phyloP scores from a whole-genome alignment of 2,888 invertebrate species.

The Atherix ibis region DNA sequence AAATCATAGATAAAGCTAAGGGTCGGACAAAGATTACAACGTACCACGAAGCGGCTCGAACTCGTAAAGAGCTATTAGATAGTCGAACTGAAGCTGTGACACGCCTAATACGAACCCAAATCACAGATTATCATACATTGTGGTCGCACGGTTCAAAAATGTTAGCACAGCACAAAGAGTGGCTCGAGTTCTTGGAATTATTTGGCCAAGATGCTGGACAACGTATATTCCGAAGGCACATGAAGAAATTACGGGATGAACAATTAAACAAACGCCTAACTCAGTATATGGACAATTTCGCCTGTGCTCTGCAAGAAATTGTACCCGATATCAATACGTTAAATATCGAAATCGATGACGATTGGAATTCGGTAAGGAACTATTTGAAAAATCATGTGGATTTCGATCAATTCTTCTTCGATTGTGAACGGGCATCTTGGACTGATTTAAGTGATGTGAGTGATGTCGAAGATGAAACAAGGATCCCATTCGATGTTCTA shows the following conservation, averaged over 20 bases:
- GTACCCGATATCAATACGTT: conserved; percentile 59
- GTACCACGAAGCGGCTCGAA: conserved; percentile 69
- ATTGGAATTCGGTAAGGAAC: conserved; percentile 77
- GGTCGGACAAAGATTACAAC: conserved; percentile 46
- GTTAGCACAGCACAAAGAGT: conserved; percentile 74
- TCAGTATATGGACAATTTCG: conserved; percentile 60
- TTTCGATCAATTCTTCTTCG: conserved; percentile 84
- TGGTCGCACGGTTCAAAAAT: conserved; percentile 81
- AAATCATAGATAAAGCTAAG: conserved; percentile 83
- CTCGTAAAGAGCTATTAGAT: conserved; percentile 75
- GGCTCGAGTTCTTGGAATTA: conserved; percentile 73
- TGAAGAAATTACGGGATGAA: conserved; percentile 67
- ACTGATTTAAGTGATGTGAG: conserved; percentile 51
- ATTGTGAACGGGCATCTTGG: conserved; percentile 64
- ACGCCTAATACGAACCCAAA: conserved; percentile 67
- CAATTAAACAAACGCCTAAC: conserved; percentile 60
- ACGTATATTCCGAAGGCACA: conserved; percentile 58
- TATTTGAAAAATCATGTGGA: conserved; percentile 83
- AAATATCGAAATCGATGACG: conserved; percentile 43
- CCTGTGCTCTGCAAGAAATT: conserved; percentile 58
- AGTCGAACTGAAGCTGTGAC: conserved; percentile 83
- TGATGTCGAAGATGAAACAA: conserved; percentile 44
- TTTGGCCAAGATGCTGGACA: conserved; percentile 77
- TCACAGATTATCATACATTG: conserved; percentile 65
- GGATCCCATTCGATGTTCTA: conserved; percentile 85